phyloP scores from a whole-genome alignment of 2,888 invertebrate genomes.

The Galerucella pusilla region DNA sequence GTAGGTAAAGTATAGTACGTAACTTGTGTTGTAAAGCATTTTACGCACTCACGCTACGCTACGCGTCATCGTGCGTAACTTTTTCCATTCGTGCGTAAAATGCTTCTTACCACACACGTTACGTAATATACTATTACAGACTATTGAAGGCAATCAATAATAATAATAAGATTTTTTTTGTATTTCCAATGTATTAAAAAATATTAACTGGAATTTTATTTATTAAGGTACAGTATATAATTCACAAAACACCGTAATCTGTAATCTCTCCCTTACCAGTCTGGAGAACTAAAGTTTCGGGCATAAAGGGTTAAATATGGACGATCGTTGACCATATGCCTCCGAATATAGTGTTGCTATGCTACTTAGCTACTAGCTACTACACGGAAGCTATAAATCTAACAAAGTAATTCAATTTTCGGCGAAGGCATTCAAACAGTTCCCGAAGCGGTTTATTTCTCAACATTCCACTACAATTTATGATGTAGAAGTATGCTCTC shows the following conservation, averaged over 20 bases:
- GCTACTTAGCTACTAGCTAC: constrained; percentile 17
- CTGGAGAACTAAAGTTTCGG: background rate
- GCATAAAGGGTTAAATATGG: constrained; percentile 12
- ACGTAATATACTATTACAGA: too few relatives aligned
- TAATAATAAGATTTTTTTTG: too few relatives aligned
- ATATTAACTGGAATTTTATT: background rate
- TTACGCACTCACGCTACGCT: too few relatives aligned
- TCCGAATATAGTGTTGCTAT: background rate
- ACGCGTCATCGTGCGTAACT: too few relatives aligned
- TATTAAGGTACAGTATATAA: background rate
- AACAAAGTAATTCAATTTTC: constrained; percentile 50
- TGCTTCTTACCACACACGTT: too few relatives aligned
- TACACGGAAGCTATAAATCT: constrained; percentile 44
- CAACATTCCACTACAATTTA: constrained; percentile 44
- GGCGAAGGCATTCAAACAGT: constrained; percentile 44
- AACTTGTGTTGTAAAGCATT: too few relatives aligned
- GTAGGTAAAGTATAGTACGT: too few relatives aligned
- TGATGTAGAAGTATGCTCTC: constrained; percentile 29
- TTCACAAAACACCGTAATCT: background rate
- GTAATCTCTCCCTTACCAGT: background rate
- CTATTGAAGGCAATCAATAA: too few relatives aligned
- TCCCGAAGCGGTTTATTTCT: constrained; percentile 47
- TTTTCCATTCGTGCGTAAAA: too few relatives aligned
- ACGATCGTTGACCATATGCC: constrained; percentile 9
- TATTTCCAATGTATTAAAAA: too few relatives aligned